Conservation (phyloP, 2,113 vertebrate species). For the Colaptes auratus region DNA sequence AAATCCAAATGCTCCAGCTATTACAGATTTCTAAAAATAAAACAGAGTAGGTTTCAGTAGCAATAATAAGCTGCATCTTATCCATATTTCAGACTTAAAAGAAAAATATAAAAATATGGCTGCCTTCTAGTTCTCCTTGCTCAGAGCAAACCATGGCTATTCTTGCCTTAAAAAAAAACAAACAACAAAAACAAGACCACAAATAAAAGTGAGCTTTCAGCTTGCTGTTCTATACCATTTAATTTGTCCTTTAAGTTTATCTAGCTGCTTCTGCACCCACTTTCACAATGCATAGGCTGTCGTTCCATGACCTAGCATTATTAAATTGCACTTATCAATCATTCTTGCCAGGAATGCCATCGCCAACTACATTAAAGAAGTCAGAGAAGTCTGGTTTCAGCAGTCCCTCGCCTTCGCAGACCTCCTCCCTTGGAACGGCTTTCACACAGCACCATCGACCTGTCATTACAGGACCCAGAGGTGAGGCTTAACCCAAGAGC, state of each 20-base stretch:
- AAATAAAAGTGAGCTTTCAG: conserved; percentile 60
- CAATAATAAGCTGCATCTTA: conserved; percentile 65
- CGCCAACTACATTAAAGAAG: conserved; percentile 95
- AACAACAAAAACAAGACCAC: conserved; percentile 10
- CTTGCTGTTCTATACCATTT: conserved; percentile 43
- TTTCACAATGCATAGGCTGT: conserved; percentile 83
- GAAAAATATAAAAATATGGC: conserved; percentile 41
- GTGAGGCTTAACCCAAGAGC: conserved; percentile 81
- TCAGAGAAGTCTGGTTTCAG: conserved; percentile 98
- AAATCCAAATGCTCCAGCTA: conserved; percentile 64
- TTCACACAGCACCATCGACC: conserved; percentile 98
- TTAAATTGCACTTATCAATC: conserved; percentile 87
- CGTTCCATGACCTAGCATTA: conserved; percentile 84
- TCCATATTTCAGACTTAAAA: conserved; percentile 49
- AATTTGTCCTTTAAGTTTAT: conserved; percentile 74
- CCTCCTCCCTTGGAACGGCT: conserved; percentile 92
- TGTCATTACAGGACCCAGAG: conserved; percentile 98
- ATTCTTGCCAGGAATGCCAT: conserved; percentile 95
- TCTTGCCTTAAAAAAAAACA: conserved; percentile 49
- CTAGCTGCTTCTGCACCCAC: conserved; percentile 72
- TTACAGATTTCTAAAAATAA: conserved; percentile 65
- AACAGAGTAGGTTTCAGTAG: conserved; percentile 62
- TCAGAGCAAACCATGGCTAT: neutral
- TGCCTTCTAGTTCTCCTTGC: no score
- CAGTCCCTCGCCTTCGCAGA: conserved; percentile 90